Evolutionary conservation across 2,888 invertebrate genomes (phyloP).

Genomic region (Tipula unca): DNA sequence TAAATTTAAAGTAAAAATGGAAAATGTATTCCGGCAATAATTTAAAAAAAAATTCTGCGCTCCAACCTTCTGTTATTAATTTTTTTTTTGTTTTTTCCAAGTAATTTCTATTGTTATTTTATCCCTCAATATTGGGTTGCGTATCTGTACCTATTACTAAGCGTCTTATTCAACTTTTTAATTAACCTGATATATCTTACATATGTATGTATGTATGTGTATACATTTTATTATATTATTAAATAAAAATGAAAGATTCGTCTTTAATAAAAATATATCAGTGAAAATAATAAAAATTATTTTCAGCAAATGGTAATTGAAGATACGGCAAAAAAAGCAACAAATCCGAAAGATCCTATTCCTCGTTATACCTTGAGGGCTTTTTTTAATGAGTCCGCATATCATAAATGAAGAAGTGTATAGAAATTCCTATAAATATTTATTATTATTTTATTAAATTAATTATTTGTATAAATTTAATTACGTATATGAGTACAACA

Average conservation of each 20-base stretch:
- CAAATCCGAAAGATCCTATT: background rate
- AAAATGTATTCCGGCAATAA: background rate
- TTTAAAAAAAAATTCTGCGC: background rate
- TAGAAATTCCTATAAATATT: background rate
- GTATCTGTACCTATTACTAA: background rate
- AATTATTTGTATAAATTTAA: background rate
- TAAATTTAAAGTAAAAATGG: background rate
- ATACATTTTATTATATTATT: no score
- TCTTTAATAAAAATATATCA: background rate
- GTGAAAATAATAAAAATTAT: background rate
- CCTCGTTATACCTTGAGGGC: background rate
- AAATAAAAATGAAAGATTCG: no score
- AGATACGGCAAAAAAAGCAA: background rate
- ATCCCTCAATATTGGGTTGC: background rate
- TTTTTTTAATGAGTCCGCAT: background rate
- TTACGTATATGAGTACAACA: background rate
- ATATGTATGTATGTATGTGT: background rate
- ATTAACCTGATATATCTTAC: background rate
- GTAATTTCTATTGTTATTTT: background rate
- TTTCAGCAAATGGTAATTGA: background rate
- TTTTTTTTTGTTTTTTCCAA: background rate
- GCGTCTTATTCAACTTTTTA: background rate
- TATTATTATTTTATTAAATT: background rate
- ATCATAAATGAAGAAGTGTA: background rate
- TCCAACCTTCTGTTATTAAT: background rate